Evolutionary conservation across 2,797 vertebrate genomes (phyloP), one percentile per base, ranked within the genome.

Genomic region (Gymnothorax reevesii): DNA sequence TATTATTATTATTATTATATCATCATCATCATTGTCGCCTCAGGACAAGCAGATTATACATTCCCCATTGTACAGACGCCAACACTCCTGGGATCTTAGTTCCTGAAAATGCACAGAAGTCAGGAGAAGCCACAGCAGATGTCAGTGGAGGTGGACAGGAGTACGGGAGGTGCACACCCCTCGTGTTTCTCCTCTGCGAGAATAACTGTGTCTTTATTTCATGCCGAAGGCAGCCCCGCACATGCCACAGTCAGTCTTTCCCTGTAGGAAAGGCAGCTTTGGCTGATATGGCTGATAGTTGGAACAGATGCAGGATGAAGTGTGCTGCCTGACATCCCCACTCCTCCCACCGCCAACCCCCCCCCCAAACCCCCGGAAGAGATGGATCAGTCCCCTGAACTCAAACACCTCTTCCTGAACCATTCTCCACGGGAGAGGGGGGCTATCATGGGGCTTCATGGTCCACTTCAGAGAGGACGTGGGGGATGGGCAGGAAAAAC

Each of bases 251-350:
- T 79, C 42, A 52, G 22, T 52, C 75, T 54, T 42, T 1, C 75
- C 52, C 15, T 54, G 17, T 22, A 8, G 20, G 75, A 22, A 79
- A 12, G 17, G 52, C 42, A 79, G 75, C 75, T 8, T 22, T 20
- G 49, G 75, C 15, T 20, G 42, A 79, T 55, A 22, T 20, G 49
- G 75, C 15, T 20, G 42, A 79, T 55, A 22, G 75, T 20, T 54
- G 75, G 75, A 79, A 79, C 42, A 79, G 42, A 79, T 79, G 75
- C 75, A 54, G 49, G 75, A 55, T 42, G 73, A 75, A 42, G 73
- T 75, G 73, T 4, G 73, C 27, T 42, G 73, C 5, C 15, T 33
- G 49, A 49, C 73, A 75, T 33, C 33, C 25, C 69, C n/a, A 7
- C 69, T 27, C 25, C 10, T 27, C 12, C 25, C 69, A 2, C 25